Evolutionary conservation across 2,888 invertebrate species (phyloP).

Genomic region (Scrobipalpa costella): DNA sequence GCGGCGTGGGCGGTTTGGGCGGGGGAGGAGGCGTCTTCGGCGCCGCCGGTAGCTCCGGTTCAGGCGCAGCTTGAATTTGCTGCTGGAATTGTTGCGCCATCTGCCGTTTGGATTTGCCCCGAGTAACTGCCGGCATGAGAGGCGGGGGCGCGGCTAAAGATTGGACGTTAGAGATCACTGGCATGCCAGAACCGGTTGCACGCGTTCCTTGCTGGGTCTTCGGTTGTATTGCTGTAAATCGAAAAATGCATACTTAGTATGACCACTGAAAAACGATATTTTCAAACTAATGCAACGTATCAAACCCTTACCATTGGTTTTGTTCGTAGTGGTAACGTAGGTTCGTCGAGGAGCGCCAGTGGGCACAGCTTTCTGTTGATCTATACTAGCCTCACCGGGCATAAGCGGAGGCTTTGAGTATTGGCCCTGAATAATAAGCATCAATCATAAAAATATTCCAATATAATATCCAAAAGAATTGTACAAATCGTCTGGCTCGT

Average conservation of each 20-base stretch:
- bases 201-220: slow-evolving; percentile 51
- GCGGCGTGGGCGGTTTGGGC: slow-evolving; percentile 66
- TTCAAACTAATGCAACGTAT: not conserved
- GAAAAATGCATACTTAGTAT: slow-evolving; percentile 21
- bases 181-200: slow-evolving; percentile 63
- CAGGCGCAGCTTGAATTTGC: slow-evolving; percentile 46
- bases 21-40: slow-evolving; percentile 67
- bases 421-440: slow-evolving; percentile 57
- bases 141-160: slow-evolving; percentile 82
- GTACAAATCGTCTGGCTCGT: no score
- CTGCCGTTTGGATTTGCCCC: slow-evolving; percentile 67
- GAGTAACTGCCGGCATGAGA: slow-evolving; percentile 51
- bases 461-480: no score
- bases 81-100: slow-evolving; percentile 35
- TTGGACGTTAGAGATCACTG: slow-evolving; percentile 87
- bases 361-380: slow-evolving; percentile 70
- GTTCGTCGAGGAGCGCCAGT: slow-evolving; percentile 78
- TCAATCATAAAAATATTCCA: not conserved
- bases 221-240: slow-evolving; percentile 37
- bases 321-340: slow-evolving; percentile 44
- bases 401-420: slow-evolving; percentile 69
- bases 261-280: not conserved
- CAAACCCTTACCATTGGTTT: slow-evolving; percentile 53
- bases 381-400: slow-evolving; percentile 59
- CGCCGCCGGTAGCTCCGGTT: slow-evolving; percentile 60